A percentile compares a stretch with the other conserved stretches of the same genome.
phyloP scores from a whole-genome alignment of 2,888 invertebrate genomes.

The Nomada goodeniana region DNA sequence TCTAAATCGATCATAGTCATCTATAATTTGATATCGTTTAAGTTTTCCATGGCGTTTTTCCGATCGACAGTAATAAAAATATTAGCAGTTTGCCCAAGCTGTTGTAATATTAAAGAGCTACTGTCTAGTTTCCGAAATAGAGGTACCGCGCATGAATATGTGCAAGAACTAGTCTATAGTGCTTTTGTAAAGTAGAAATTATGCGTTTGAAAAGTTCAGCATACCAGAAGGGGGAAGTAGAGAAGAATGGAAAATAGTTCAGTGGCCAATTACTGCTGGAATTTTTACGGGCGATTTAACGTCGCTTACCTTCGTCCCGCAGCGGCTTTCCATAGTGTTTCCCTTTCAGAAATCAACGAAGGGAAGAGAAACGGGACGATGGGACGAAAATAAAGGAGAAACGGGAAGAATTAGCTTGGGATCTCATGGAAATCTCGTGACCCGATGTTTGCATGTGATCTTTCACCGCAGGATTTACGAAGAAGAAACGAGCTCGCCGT shows the following conservation, averaged over 20 bases:
- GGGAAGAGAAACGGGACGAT: constrained; percentile 21
- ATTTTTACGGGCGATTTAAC: constrained; percentile 75
- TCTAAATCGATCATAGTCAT: no score
- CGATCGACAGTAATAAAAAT: no score
- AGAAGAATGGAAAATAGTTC: constrained; percentile 69
- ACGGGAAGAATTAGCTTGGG: constrained; percentile 65
- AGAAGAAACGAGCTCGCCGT: constrained; percentile 11
- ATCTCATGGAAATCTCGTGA: constrained; percentile 66
- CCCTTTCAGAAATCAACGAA: constrained; percentile 37
- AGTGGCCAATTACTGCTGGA: constrained; percentile 72
- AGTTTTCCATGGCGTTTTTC: no score
- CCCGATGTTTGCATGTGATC: constrained; percentile 69
- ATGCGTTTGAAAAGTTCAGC: constrained; percentile 23
- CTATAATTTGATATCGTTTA: no score
- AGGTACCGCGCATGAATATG: not conserved
- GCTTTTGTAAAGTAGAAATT: constrained; percentile 27
- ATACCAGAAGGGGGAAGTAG: constrained; percentile 26
- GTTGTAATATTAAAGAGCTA: no score
- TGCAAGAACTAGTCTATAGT: not conserved
- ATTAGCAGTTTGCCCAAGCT: no score
- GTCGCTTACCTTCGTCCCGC: constrained; percentile 63
- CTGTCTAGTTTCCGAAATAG: not conserved
- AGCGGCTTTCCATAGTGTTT: constrained; percentile 55
- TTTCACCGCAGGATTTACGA: constrained; percentile 61
- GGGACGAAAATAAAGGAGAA: constrained; percentile 31